A percentile compares a stretch with the other conserved stretches of the same genome.
Conservation (phyloP, 2,113 vertebrate species). For the Menidia beryllina region DNA sequence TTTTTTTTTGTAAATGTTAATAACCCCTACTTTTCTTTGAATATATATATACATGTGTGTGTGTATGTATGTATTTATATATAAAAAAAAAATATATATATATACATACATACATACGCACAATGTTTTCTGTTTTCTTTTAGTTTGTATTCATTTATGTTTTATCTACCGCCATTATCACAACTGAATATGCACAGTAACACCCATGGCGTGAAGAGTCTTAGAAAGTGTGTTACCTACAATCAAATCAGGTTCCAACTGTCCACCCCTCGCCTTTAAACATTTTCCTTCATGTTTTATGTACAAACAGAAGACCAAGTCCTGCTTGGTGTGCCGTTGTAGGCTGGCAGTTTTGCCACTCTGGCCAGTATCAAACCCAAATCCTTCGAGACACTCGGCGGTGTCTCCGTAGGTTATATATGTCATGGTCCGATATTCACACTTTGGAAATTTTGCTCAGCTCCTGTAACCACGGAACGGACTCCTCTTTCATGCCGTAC, state of each 20-base stretch:
- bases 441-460: conserved; percentile 38
- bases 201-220: conserved; percentile 60
- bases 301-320: conserved; percentile 51
- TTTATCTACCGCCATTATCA: conserved; percentile 54
- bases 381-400: conserved; percentile 43
- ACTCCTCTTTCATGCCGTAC: conserved; percentile 41
- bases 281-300: conserved; percentile 68
- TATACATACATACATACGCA: no score
- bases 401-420: conserved; percentile 49
- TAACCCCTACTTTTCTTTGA: conserved; percentile 50
- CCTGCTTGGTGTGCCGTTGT: conserved; percentile 63
- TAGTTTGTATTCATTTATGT: conserved; percentile 56
- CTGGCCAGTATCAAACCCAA: conserved; percentile 56
- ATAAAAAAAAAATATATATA: no score
- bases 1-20: conserved; percentile 53
- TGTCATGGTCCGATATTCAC: conserved; percentile 46
- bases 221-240: conserved; percentile 68
- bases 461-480: conserved; percentile 51
- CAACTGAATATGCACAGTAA: conserved; percentile 77
- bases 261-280: conserved; percentile 77
- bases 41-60: conserved; percentile 6
- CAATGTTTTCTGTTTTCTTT: no score
- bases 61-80: no score
- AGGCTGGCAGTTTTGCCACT: conserved; percentile 40
- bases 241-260: conserved; percentile 73